Conservation (phyloP, 92 coral and sea anemone genomes). For the Nematostella vectensis region DNA sequence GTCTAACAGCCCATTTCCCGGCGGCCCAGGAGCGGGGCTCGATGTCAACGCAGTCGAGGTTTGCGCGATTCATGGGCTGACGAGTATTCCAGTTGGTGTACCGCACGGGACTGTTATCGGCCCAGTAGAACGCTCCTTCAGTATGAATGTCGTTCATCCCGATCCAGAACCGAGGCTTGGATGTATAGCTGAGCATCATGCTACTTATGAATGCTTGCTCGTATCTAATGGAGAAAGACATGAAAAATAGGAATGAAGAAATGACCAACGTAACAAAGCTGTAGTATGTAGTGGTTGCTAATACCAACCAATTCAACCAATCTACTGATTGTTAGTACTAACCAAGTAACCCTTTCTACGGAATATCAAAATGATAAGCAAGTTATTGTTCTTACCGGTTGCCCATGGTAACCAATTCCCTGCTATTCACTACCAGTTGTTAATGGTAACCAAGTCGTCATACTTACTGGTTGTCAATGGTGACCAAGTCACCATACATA, state of each 20-base stretch:
- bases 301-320: too few species aligned
- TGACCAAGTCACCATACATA: constrained; percentile 59
- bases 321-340: too few species aligned
- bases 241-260: background rate
- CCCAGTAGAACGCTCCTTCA: constrained; percentile 51
- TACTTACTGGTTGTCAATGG: constrained; percentile 81
- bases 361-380: too few species aligned
- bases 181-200: constrained; percentile 19
- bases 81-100: constrained; percentile 74
- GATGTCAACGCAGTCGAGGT: constrained; percentile 58
- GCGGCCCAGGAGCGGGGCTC: constrained; percentile 35
- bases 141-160: constrained; percentile 62
- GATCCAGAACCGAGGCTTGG: constrained; percentile 52
- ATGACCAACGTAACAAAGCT: background rate
- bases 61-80: constrained; percentile 31
- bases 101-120: constrained; percentile 43
- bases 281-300: too few species aligned
- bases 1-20: constrained; percentile 63
- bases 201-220: constrained; percentile 78
- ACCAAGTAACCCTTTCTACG: too few species aligned
- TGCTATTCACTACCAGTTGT: too few species aligned
- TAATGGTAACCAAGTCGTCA: too few species aligned
- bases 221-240: constrained; percentile 28
- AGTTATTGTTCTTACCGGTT: too few species aligned
- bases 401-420: too few species aligned